phyloP scores from a whole-genome alignment of 1,140 invertebrate species.

The Diorhabda carinulata region DNA sequence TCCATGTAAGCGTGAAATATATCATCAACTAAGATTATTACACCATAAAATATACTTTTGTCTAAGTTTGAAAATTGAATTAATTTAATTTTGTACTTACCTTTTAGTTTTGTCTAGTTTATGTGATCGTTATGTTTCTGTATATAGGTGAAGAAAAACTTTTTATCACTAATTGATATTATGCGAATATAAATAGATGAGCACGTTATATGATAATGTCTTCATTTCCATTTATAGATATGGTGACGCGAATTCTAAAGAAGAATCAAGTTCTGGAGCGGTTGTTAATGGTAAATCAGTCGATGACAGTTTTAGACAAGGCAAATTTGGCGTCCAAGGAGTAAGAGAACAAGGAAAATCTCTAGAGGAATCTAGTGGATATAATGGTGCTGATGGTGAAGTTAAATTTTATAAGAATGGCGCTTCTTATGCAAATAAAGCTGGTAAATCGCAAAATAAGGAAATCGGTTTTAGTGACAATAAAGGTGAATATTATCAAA shows the following conservation, averaged over 20 bases:
- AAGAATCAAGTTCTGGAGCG: background rate
- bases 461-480: background rate
- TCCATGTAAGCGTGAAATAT: too few relatives aligned
- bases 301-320: conserved; percentile 1
- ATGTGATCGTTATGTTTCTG: background rate
- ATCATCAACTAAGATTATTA: too few relatives aligned
- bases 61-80: too few relatives aligned
- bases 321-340: conserved; percentile 1
- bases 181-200: background rate
- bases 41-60: too few relatives aligned
- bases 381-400: conserved; percentile 8
- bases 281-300: background rate
- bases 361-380: conserved; percentile 7
- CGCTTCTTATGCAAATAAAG: conserved; percentile 8
- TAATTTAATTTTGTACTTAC: background rate
- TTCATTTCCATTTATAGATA: background rate
- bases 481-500: background rate
- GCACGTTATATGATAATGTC: background rate
- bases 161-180: background rate
- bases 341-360: conserved; percentile 6
- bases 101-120: background rate
- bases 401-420: conserved; percentile 3
- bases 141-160: background rate
- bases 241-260: conserved; percentile 4
- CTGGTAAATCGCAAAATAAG: background rate